Conservation (phyloP, 2,797 vertebrate species). For the Ptychobarbus kaznakovi region DNA sequence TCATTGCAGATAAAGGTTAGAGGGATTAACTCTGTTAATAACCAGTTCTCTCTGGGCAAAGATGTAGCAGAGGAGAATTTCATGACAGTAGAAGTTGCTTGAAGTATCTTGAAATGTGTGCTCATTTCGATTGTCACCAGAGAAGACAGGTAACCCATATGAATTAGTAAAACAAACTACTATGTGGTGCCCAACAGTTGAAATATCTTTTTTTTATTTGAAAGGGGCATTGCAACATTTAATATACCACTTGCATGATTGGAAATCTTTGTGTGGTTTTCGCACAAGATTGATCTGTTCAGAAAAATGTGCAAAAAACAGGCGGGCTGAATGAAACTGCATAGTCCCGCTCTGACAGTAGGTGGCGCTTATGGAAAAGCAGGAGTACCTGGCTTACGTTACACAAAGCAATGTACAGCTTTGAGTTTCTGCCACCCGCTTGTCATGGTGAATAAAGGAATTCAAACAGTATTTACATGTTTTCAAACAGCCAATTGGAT, state of each 20-base stretch:
- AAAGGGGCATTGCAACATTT: neutral
- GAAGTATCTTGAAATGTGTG: neutral
- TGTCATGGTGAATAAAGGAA: neutral
- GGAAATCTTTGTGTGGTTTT: neutral
- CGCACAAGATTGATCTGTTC: neutral
- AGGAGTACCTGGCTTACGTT: neutral
- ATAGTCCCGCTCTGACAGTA: neutral
- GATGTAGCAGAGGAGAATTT: neutral
- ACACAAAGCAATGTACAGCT: neutral
- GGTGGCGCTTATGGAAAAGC: neutral
- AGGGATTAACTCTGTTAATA: conserved; percentile 49
- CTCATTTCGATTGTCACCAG: neutral
- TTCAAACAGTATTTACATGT: neutral
- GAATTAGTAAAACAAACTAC: neutral
- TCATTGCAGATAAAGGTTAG: conserved; percentile 48
- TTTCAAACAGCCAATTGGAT: neutral
- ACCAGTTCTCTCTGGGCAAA: conserved; percentile 35
- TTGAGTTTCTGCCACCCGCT: neutral
- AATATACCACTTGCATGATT: neutral
- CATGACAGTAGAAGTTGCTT: neutral
- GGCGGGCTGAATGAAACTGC: neutral
- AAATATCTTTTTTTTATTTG: neutral
- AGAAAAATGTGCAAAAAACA: neutral
- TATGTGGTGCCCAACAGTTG: neutral
- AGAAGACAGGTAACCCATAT: neutral